Base-by-base conservation (phyloP, 2,113 vertebrate genomes). In the Beaufortia kweichowensis region DNA sequence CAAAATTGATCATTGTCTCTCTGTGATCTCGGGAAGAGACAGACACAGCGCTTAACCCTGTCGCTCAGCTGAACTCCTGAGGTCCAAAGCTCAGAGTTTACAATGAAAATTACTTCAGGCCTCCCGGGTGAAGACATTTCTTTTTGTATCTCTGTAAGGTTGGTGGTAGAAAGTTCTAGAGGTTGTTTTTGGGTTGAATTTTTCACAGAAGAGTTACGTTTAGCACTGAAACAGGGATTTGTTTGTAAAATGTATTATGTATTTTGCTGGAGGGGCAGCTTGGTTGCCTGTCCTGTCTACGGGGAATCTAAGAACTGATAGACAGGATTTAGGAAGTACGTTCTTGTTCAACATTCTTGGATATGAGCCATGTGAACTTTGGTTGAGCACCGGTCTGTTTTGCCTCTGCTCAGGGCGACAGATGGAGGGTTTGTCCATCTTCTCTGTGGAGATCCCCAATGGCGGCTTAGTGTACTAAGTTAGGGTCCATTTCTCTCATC, bases 1-100 rank as follows among this genome's bases (percentile, higher is more conserved):
- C 78, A 64, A 65, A 70, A 63, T 61, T 23, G 35, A 77, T 78
- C 70, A 69, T 24, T 71, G 71, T 65, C 29, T 76, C 24, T 53
- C n/a, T 39, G 50, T 43, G 66, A 72, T 72, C 23, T 64, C 46
- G 35, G 43, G 14, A 57, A 74, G 79, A 77, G 62, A 61, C 62
- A 55, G 69, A 43, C 69, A 77, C 41, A 67, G 55, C 31, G 33
- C 63, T 68, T 68, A 68, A 82, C 50, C 70, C 57, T 71, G 33
- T 71, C 73, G 72, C 17, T 81, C 79, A 77, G 39, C 70, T 14
- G 53, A 23, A 26, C 24, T 78, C 28, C 80, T 48, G 28, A 39
- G 53, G 39, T 35, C 29, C 23, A 29, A 50, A 9, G 55, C 39
- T 48, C 29, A 43, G 61, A 67, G 7, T 26, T 19, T 29, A 46